phyloP scores from a whole-genome alignment of 2,113 vertebrate species.

The Charina bottae region DNA sequence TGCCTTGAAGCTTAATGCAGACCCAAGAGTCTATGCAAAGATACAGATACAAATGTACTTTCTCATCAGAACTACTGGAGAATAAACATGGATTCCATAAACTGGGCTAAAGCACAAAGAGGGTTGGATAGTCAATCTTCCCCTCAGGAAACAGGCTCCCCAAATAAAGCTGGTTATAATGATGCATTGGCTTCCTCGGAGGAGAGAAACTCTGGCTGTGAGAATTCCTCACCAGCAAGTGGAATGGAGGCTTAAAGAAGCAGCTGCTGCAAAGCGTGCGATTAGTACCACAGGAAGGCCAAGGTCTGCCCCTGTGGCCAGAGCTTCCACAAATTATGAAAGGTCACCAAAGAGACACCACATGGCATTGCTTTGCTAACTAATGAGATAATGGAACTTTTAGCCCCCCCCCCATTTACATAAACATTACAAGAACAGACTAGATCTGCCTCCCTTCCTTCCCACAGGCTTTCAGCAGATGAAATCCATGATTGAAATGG shows the following conservation, averaged over 20 bases:
- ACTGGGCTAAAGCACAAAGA: slow-evolving; percentile 81
- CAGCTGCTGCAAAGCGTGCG: slow-evolving; percentile 52
- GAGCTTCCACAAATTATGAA: slow-evolving; percentile 18
- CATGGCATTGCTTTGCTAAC: slow-evolving; percentile 11
- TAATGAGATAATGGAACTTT: slow-evolving; percentile 44
- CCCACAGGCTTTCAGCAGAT: slow-evolving; percentile 39
- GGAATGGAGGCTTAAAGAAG: slow-evolving; percentile 64
- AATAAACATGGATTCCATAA: slow-evolving; percentile 83
- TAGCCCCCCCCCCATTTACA: slow-evolving; percentile 17
- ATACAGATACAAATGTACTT: slow-evolving; percentile 78
- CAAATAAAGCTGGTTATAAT: slow-evolving; percentile 78
- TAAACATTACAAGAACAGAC: background rate
- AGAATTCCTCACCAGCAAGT: slow-evolving; percentile 72
- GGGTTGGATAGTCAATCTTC: slow-evolving; percentile 66
- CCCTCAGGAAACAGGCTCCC: slow-evolving; percentile 77
- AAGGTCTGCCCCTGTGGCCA: slow-evolving; percentile 24
- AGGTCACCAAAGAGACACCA: background rate
- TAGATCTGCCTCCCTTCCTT: slow-evolving; percentile 23
- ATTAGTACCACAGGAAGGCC: slow-evolving; percentile 41
- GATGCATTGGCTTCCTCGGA: slow-evolving; percentile 77
- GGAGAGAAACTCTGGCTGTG: slow-evolving; percentile 75
- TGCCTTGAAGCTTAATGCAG: slow-evolving; percentile 77
- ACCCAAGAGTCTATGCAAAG: slow-evolving; percentile 76
- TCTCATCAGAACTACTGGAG: slow-evolving; percentile 74
- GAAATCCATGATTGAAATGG: background rate